A percentile compares a stretch with the other conserved stretches of the same genome.
Conservation (phyloP, 2,888 invertebrate species). For the Seira sanloemensis region DNA sequence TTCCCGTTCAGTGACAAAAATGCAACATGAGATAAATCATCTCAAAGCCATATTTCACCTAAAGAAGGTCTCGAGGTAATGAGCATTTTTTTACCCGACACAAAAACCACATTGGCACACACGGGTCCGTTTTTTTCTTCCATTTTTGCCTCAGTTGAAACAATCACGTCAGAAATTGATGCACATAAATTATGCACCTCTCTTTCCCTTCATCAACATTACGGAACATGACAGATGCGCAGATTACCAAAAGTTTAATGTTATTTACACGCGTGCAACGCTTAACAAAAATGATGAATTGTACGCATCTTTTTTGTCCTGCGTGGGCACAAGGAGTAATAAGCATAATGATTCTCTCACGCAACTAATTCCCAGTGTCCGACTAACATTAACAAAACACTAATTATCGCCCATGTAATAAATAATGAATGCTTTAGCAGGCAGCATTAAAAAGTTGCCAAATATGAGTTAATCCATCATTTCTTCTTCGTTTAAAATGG, state of each 20-base stretch:
- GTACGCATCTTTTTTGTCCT: not conserved
- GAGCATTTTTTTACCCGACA: too few relatives aligned
- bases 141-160: conserved; percentile 7
- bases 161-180: not conserved
- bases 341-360: not conserved
- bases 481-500: too few relatives aligned
- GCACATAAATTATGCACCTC: conserved; percentile 51
- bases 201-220: conserved; percentile 19
- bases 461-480: not conserved
- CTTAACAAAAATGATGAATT: conserved; percentile 10
- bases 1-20: not conserved
- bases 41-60: not conserved
- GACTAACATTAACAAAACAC: not conserved
- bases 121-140: too few relatives aligned
- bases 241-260: conserved; percentile 1
- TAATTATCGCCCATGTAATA: not conserved
- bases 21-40: not conserved
- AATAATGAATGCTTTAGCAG: not conserved
- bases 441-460: not conserved
- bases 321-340: not conserved
- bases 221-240: conserved; percentile 45
- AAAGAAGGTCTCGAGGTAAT: not conserved
- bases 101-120: too few relatives aligned
- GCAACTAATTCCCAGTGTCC: not conserved
- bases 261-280: conserved; percentile 34